Conservation (phyloP, 2,888 invertebrate genomes). For the Metellina segmentata region DNA sequence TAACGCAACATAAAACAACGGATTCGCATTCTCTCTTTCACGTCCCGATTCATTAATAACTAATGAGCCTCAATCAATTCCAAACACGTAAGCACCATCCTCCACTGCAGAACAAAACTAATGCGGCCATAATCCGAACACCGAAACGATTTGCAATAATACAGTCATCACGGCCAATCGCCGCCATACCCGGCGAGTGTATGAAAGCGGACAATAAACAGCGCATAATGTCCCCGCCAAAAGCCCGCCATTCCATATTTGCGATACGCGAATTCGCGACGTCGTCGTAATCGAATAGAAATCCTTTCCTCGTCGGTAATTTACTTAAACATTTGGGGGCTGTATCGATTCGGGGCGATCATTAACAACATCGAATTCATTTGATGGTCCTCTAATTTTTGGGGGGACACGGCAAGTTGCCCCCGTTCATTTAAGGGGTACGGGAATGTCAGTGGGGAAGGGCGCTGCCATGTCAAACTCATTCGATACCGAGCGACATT, state of each 20-base stretch:
- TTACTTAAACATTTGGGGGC: conserved; percentile 13
- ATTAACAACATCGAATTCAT: not conserved
- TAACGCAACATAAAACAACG: not conserved
- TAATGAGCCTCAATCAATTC: not conserved
- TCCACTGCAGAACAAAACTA: not conserved
- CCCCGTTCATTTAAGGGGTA: conserved; percentile 8
- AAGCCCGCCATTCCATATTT: conserved; percentile 24
- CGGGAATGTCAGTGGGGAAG: not conserved
- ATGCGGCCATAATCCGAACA: not conserved
- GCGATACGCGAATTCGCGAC: not conserved
- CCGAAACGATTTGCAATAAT: conserved; percentile 5
- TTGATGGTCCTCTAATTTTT: not conserved
- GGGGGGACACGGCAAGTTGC: not conserved
- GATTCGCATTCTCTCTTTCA: not conserved
- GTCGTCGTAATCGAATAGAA: conserved; percentile 1
- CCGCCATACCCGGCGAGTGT: not conserved
- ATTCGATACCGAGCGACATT: conserved; percentile 20
- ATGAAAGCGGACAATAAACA: conserved; percentile 20
- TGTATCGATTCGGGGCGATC: conserved; percentile 6
- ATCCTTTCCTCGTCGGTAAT: not conserved
- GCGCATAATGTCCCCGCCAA: not conserved
- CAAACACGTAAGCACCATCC: not conserved
- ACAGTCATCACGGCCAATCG: not conserved
- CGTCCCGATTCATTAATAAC: not conserved
- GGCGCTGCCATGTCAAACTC: conserved; percentile 38